Base-by-base conservation (phyloP, 2,113 vertebrate genomes). In the Elephantulus edwardii region DNA sequence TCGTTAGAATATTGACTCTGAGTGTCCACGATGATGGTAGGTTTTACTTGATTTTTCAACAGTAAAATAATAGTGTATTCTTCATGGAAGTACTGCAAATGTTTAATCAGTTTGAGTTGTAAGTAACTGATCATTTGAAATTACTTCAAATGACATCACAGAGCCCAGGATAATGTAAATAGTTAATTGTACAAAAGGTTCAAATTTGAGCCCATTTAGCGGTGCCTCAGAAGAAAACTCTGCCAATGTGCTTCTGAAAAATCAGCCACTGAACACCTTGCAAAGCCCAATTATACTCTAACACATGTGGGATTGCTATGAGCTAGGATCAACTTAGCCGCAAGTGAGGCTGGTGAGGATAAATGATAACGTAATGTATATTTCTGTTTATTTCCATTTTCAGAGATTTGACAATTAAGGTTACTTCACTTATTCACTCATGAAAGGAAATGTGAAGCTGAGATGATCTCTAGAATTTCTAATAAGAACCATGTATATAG, bases 391-490 rank as follows among this genome's bases (percentile, higher is more conserved):
- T 78, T 92, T 13, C 42, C 16, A 14, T 40, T 60, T 77, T 50
- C 20, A 76, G 75, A 40, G 38, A 38, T 88, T 90, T 88, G 76
- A 54, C 66, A 94, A 33, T 0, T 0, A n/a, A 30, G 40, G 70
- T 20, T 68, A 70, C 6, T 48, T 93, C 2, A 33, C 48, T 72
- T 95, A 62, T 8, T 9, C 56, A 58, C 26, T 26, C 22, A 66
- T 24, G 6, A 1, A 74, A 94, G n/a, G 38, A 54, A 88, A 75
- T 44, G 48, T 89, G 83, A 89, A 83, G 48, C 86, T 83, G 64
- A 75, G 64, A 84, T n/a, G 70, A 90, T 94, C 48, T 96, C 35
- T 0, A 19, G 75, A 86, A 95, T 92, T 83, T 96, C 90, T 87
- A 5, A 97, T 97, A 95, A 97, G 96, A n/a, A n/a, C n/a, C n/a